A percentile compares a stretch with the other conserved stretches of the same genome.
Evolutionary conservation across 1,140 invertebrate genomes (phyloP).

Genomic region (Trichogramma pretiosum): DNA sequence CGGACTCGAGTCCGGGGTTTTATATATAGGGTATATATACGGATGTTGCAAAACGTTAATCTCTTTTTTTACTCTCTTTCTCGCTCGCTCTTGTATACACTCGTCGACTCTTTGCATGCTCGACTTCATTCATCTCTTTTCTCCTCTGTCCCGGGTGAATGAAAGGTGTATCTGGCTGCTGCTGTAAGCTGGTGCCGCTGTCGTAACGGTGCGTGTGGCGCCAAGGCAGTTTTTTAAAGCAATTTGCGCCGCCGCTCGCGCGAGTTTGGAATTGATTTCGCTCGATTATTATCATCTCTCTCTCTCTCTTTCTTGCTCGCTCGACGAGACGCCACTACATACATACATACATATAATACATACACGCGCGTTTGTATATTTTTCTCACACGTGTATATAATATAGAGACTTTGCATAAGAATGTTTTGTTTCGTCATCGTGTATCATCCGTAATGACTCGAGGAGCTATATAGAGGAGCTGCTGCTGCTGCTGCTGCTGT

Average conservation of each 20-base stretch:
- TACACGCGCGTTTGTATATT: too few relatives aligned
- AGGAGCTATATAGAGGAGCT: background rate
- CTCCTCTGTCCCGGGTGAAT: slow-evolving; percentile 16
- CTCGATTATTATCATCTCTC: slow-evolving; percentile 14
- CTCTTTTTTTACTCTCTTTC: slow-evolving; percentile 11
- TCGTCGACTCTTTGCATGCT: slow-evolving; percentile 12
- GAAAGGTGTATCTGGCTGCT: slow-evolving; percentile 19
- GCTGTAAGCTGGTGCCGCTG: too few relatives aligned
- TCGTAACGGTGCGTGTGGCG: too few relatives aligned
- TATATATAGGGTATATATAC: too few relatives aligned
- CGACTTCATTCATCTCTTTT: slow-evolving; percentile 14
- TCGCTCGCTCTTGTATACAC: background rate
- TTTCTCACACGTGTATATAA: too few relatives aligned
- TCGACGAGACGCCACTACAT: slow-evolving; percentile 13
- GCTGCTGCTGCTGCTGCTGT: background rate
- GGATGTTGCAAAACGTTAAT: too few relatives aligned
- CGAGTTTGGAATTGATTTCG: background rate
- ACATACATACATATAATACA: too few relatives aligned
- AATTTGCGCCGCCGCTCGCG: background rate
- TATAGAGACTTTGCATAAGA: too few relatives aligned
- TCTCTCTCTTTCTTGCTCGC: slow-evolving; percentile 14
- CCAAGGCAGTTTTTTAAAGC: too few relatives aligned
- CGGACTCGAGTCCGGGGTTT: too few relatives aligned
- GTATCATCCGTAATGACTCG: too few relatives aligned
- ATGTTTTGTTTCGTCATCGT: too few relatives aligned